These are phyloP conservation scores for Cephonodes hylas DNA, from an alignment of 2,888 invertebrate species.

Conservation along the genomic window DNA sequence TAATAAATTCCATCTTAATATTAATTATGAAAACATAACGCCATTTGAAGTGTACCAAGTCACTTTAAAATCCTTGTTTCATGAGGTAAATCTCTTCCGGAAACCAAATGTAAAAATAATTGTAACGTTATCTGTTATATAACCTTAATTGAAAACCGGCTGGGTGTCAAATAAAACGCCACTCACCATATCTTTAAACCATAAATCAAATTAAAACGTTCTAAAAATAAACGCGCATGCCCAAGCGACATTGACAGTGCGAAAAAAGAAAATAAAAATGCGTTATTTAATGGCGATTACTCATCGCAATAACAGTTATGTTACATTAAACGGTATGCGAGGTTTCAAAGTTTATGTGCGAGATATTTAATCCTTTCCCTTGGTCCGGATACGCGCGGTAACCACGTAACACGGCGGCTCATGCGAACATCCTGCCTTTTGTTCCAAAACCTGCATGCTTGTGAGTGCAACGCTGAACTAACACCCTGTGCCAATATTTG, in stretches of 20 bases:
- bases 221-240: conserved; percentile 1
- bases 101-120: too few relatives aligned
- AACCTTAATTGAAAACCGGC: neutral
- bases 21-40: too few relatives aligned
- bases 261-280: neutral
- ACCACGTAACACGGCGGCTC: conserved; percentile 26
- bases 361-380: conserved; percentile 35
- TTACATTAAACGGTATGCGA: conserved; percentile 20
- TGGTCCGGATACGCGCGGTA: conserved; percentile 46
- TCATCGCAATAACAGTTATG: conserved; percentile 13
- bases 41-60: too few relatives aligned
- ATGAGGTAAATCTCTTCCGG: too few relatives aligned
- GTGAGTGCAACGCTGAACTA: conserved; percentile 3
- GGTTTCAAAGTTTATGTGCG: conserved; percentile 29
- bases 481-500: conserved; percentile 13
- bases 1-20: too few relatives aligned
- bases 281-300: conserved; percentile 11
- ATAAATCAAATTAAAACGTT: neutral
- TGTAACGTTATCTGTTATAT: too few relatives aligned
- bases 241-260: neutral
- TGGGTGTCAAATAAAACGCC: neutral
- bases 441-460: conserved; percentile 27
- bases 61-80: too few relatives aligned
- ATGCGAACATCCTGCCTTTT: conserved; percentile 43
- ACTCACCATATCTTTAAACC: too few relatives aligned